phyloP scores from a whole-genome alignment of 2,797 vertebrate genomes.

The Masticophis lateralis region DNA sequence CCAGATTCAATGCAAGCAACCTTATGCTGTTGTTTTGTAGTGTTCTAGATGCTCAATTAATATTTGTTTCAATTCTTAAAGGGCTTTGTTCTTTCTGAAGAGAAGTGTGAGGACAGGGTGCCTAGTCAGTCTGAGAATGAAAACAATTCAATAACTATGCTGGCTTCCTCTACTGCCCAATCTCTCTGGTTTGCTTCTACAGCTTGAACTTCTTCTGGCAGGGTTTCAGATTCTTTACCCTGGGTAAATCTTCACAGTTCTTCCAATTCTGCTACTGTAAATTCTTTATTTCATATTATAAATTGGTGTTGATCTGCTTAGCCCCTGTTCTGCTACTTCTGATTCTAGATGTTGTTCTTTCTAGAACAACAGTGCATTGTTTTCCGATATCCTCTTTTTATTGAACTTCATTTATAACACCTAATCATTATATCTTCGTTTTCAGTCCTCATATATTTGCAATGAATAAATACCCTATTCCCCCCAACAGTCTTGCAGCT shows the following conservation, averaged over 20 bases:
- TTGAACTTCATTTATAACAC: not conserved
- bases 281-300: not conserved
- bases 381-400: not conserved
- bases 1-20: not conserved
- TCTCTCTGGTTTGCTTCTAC: not conserved
- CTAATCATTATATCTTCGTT: not conserved
- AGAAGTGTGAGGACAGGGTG: not conserved
- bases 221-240: not conserved
- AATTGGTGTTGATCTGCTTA: not conserved
- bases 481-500: not conserved
- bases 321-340: not conserved
- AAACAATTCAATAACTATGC: not conserved
- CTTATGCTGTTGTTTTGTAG: not conserved
- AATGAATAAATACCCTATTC: not conserved
- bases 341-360: not conserved
- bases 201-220: not conserved
- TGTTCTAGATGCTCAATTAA: not conserved
- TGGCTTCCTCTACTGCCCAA: not conserved
- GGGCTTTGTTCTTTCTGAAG: not conserved
- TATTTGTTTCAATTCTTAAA: not conserved
- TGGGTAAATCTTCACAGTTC: not conserved
- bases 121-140: not conserved
- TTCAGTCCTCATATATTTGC: not conserved
- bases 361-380: not conserved
- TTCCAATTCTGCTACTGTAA: not conserved